Evolutionary conservation across 2,888 invertebrate species (phyloP).

Genomic region (Xanthia icteritia): DNA sequence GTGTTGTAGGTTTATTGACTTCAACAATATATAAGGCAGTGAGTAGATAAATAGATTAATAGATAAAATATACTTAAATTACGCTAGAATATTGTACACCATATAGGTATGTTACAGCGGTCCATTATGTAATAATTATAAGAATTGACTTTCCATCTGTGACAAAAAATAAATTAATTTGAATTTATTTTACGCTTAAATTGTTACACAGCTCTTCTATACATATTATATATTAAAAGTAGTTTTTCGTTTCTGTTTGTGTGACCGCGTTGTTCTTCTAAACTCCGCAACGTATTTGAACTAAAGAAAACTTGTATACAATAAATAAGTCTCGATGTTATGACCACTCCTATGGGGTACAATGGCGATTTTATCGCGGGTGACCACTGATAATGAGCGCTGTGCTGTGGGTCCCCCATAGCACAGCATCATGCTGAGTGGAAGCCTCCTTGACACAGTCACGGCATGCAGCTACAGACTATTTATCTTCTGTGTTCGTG

Average conservation of each 20-base stretch:
- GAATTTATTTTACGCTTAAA: background rate
- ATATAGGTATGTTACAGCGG: background rate
- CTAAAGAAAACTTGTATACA: background rate
- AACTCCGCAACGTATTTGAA: background rate
- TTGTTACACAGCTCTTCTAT: background rate
- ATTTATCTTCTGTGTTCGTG: too few species aligned
- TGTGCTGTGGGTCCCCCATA: background rate
- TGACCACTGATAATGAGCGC: too few species aligned
- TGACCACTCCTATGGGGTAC: background rate
- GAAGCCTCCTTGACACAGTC: background rate
- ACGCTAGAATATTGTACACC: too few species aligned
- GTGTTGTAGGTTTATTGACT: background rate
- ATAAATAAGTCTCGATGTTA: background rate
- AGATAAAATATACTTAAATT: background rate
- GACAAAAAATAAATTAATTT: background rate
- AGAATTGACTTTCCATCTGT: too few species aligned
- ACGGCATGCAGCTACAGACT: background rate
- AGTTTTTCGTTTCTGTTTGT: background rate
- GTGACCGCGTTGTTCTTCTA: background rate
- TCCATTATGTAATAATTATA: too few species aligned
- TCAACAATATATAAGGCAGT: background rate
- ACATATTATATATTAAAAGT: background rate
- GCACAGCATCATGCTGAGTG: background rate
- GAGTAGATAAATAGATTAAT: background rate
- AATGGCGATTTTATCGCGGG: background rate